Conservation (phyloP, 2,888 invertebrate species). For the Leucoptera coffeella region DNA sequence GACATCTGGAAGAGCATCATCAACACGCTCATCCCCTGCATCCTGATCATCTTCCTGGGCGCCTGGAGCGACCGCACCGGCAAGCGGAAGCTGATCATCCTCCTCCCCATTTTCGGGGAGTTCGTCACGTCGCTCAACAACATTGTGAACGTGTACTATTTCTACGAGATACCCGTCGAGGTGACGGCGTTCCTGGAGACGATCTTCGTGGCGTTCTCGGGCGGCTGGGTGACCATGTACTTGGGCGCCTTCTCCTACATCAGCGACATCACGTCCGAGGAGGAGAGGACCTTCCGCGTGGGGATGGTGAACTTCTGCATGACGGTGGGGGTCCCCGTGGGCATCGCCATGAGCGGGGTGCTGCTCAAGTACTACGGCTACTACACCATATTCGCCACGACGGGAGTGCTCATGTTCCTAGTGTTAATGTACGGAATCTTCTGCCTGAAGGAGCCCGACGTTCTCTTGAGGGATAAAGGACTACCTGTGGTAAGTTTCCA, state of each 20-base stretch:
- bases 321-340: constrained; percentile 51
- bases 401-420: constrained; percentile 35
- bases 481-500: constrained; percentile 25
- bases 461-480: constrained; percentile 23
- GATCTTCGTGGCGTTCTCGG: constrained; percentile 43
- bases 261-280: constrained; percentile 52
- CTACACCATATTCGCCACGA: constrained; percentile 36
- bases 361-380: constrained; percentile 33
- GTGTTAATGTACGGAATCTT: constrained; percentile 67
- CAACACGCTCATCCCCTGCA: constrained; percentile 47
- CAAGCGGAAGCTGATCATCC: constrained; percentile 48
- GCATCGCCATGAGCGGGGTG: constrained; percentile 47
- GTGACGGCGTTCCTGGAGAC: constrained; percentile 47
- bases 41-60: constrained; percentile 54
- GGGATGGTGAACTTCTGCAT: constrained; percentile 57
- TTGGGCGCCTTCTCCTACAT: constrained; percentile 58
- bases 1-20: constrained; percentile 52
- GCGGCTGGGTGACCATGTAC: constrained; percentile 53
- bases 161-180: constrained; percentile 51
- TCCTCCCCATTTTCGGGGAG: constrained; percentile 52
- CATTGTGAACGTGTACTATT: constrained; percentile 50
- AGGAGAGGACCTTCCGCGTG: constrained; percentile 54
- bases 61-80: constrained; percentile 59
- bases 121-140: constrained; percentile 40
- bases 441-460: constrained; percentile 60